phyloP scores from a whole-genome alignment of 2,797 vertebrate species.

The Rhincodon typus region DNA sequence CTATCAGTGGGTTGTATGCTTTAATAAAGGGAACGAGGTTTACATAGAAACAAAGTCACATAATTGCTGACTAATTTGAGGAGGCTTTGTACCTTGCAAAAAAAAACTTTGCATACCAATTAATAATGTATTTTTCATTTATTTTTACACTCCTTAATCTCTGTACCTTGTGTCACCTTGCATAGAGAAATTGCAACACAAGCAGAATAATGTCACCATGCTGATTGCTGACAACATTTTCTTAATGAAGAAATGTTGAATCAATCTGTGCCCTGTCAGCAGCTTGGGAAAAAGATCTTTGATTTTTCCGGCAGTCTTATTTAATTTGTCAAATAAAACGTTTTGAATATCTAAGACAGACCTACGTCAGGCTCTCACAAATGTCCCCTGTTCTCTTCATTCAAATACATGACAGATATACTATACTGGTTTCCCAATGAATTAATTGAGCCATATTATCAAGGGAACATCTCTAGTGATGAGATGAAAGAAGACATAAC shows the following conservation, averaged over 20 bases:
- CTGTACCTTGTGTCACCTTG: neutral
- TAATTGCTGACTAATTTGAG: slow-evolving; percentile 12
- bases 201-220: neutral
- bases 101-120: neutral
- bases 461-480: neutral
- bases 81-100: neutral
- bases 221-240: neutral
- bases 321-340: neutral
- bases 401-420: neutral
- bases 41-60: neutral
- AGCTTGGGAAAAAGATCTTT: neutral
- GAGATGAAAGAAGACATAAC: neutral
- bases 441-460: neutral
- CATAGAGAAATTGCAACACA: neutral
- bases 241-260: neutral
- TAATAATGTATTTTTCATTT: neutral
- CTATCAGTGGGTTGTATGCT: neutral
- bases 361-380: neutral
- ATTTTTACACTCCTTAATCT: slow-evolving; percentile 1
- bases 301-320: neutral
- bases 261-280: neutral
- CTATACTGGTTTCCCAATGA: neutral
- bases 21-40: neutral
- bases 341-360: neutral
- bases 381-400: neutral